These are phyloP conservation scores for Gadus chalcogrammus DNA, from an alignment of 2,113 vertebrate species.

Conservation along the genomic window DNA sequence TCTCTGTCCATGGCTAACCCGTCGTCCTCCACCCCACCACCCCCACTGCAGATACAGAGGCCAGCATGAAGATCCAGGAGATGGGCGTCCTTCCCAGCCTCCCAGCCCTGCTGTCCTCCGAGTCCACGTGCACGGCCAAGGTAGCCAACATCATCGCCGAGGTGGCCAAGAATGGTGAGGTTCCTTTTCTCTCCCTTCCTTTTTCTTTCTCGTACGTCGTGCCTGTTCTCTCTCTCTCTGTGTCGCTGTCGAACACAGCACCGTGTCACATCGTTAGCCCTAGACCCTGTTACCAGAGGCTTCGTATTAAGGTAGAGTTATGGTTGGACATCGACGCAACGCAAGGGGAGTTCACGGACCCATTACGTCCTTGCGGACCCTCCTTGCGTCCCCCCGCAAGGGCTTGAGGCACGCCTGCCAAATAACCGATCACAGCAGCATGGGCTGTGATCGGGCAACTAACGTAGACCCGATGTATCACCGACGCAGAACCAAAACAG, in stretches of 20 bases:
- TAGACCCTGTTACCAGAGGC: too few species aligned
- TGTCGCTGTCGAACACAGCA: constrained; percentile 13
- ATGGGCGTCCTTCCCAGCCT: constrained; percentile 86
- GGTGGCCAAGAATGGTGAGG: constrained; percentile 98
- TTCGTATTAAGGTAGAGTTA: too few species aligned
- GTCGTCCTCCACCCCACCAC: neutral
- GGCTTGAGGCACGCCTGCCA: too few species aligned
- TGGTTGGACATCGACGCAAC: too few species aligned
- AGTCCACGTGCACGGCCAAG: constrained; percentile 89
- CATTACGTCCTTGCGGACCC: too few species aligned
- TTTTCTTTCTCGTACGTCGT: constrained; percentile 78
- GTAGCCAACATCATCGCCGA: constrained; percentile 97
- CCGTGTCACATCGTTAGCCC: too few species aligned
- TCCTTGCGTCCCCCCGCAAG: too few species aligned
- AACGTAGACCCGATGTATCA: too few species aligned
- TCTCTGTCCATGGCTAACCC: neutral
- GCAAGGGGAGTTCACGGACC: too few species aligned
- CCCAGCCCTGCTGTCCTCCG: constrained; percentile 79
- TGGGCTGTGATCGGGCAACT: too few species aligned
- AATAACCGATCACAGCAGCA: too few species aligned
- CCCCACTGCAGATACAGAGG: constrained; percentile 83
- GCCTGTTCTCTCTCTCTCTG: constrained; percentile 28
- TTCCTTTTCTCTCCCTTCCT: constrained; percentile 57
- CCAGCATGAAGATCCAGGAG: constrained; percentile 93
- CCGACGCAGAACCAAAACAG: too few species aligned